Conservation (phyloP, 1,140 invertebrate species). For the Sitobion miscanthi region DNA sequence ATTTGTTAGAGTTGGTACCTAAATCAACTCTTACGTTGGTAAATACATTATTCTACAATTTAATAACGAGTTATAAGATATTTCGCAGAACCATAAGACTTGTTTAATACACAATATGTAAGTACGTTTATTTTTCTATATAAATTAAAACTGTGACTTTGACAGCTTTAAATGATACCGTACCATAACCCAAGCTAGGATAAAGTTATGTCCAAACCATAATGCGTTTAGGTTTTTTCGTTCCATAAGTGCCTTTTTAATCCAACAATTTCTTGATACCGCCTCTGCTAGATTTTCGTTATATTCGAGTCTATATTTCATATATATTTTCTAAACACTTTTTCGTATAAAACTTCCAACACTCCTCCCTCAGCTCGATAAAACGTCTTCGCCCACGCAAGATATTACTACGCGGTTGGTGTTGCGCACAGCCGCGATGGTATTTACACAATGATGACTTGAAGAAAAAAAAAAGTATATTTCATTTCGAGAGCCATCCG, state of each 20-base stretch:
- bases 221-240: background rate
- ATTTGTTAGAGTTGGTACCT: too few species aligned
- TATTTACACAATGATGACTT: slow-evolving; percentile 8
- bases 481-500: slow-evolving; percentile 2
- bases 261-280: background rate
- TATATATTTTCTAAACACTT: background rate
- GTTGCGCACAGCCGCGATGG: background rate
- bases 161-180: background rate
- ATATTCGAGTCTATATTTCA: background rate
- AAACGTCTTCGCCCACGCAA: background rate
- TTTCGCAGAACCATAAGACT: background rate
- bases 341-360: background rate
- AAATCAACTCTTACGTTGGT: too few species aligned
- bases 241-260: background rate
- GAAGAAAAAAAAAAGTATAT: slow-evolving; percentile 31
- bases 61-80: background rate
- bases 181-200: background rate
- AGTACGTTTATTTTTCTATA: background rate
- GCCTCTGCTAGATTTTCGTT: background rate
- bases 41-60: background rate
- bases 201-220: background rate
- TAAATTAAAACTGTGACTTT: background rate
- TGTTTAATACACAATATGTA: background rate
- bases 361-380: background rate
- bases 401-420: background rate